Conservation (phyloP, 2,113 vertebrate genomes). For the Brachirus orientalis region DNA sequence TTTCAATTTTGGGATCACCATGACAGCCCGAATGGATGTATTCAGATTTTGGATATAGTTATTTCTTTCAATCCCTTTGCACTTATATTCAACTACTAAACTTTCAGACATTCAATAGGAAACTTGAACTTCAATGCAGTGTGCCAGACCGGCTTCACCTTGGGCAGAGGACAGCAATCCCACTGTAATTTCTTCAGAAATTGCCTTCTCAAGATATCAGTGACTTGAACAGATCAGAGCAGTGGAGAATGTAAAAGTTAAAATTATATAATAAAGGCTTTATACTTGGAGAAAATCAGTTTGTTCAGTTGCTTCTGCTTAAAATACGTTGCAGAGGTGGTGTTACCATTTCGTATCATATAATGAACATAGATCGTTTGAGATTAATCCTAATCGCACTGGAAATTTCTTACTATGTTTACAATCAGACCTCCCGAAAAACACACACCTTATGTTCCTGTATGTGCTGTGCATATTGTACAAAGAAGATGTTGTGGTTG, state of each 20-base stretch:
- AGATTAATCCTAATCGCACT: slow-evolving; percentile 6
- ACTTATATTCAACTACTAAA: neutral
- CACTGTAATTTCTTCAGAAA: too few relatives aligned
- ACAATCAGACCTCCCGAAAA: slow-evolving; percentile 12
- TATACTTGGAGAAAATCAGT: neutral
- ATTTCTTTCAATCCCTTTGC: too few relatives aligned
- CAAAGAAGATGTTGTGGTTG: slow-evolving; percentile 40
- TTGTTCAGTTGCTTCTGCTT: slow-evolving; percentile 11
- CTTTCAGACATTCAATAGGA: too few relatives aligned
- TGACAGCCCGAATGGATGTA: too few relatives aligned
- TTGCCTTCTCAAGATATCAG: neutral
- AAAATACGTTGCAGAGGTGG: neutral
- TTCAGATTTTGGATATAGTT: too few relatives aligned
- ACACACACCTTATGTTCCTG: too few relatives aligned
- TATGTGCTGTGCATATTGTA: too few relatives aligned
- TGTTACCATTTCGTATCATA: slow-evolving; percentile 16
- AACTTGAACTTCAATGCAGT: too few relatives aligned
- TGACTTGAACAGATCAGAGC: neutral
- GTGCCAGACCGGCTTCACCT: too few relatives aligned
- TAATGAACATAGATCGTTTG: slow-evolving; percentile 8
- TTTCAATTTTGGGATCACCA: too few relatives aligned
- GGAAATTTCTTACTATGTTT: slow-evolving; percentile 15
- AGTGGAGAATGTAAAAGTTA: neutral
- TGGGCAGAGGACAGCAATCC: too few relatives aligned
- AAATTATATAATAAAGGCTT: neutral